Base-by-base conservation (phyloP, 2,888 invertebrate genomes). In the Ochropacha duplaris region DNA sequence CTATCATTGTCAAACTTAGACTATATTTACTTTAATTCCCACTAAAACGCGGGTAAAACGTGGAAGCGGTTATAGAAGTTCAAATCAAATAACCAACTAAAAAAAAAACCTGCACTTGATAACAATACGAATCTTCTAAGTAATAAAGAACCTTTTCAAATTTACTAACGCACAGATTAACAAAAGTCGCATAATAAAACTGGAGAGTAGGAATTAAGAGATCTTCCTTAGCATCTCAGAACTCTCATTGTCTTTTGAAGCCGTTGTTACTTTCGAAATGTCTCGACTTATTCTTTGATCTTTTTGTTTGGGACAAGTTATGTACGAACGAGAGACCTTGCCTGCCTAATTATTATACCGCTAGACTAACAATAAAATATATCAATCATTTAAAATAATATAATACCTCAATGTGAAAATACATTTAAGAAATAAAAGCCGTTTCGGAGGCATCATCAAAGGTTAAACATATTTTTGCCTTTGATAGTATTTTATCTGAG, bases 161-260 rank as follows among this genome's bases (percentile, higher is more conserved):
- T 60, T 51, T 54, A 55, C 61, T 60, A 66, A 67, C 63, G 58
- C 64, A 66, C 68, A 69, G 68, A 68, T 68, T 66, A 65, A 65
- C 56, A 56, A 61, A 66, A 73, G 72, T 67, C 62, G 57, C 58
- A 65, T 71, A 75, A 76, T 83, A 81, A 81, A 82, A 71, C 65
- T 68, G 64, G 64, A 73, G 31, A 19, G 69, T 68, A 65, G 68
- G 77, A 76, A 78, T 79, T 76, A 76, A 78, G 72, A 72, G 77
- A 81, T 83, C 79, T 81, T 71, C 74, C 66, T 69, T 69, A 67
- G 68, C 70, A 76, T 78, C 71, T 71, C 65, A 57, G 71, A 79
- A 81, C 74, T 81, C 75, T 78, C 81, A 79, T 79, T 78, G 79
- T 83, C 81, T 76, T 78, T 81, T 72, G 71, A 75, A 81, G 74